Conservation (phyloP, 2,113 vertebrate species). For the Stomatorhinus ivindoensis region DNA sequence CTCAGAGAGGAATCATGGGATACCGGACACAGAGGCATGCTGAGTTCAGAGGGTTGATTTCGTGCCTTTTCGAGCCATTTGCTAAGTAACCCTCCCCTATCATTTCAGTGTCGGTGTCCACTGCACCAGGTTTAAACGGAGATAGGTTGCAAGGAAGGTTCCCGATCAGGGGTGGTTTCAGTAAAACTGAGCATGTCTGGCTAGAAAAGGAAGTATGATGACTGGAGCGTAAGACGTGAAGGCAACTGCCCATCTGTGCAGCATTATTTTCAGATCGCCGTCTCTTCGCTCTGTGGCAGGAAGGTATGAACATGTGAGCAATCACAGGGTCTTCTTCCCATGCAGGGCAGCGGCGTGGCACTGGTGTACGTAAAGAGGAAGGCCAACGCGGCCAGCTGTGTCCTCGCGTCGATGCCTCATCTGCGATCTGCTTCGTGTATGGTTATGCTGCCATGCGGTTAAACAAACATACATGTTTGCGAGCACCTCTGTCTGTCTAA, state of each 20-base stretch:
- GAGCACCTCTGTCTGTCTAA: slow-evolving; percentile 5
- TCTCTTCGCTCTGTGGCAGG: neutral
- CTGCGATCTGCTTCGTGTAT: neutral
- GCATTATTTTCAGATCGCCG: neutral
- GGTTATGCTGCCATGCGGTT: neutral
- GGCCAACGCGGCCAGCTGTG: neutral
- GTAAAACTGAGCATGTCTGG: neutral
- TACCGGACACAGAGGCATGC: slow-evolving; percentile 5
- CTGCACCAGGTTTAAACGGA: neutral
- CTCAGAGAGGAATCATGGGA: slow-evolving; percentile 30
- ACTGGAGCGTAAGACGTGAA: neutral
- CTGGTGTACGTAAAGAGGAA: neutral
- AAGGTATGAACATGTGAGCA: neutral
- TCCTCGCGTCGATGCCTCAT: neutral
- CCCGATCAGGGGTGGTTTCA: neutral
- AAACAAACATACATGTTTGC: neutral
- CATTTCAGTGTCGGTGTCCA: neutral
- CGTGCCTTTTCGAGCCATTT: neutral
- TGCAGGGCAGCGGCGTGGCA: neutral
- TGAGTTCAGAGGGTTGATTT: neutral
- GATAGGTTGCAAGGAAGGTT: neutral
- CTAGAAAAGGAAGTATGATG: neutral
- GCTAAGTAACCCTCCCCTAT: neutral
- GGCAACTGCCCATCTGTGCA: neutral
- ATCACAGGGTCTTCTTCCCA: neutral